Evolutionary conservation across 2,888 invertebrate genomes (phyloP), one percentile per base, ranked within the genome.

Genomic region (Phoenoteleia sp.): DNA sequence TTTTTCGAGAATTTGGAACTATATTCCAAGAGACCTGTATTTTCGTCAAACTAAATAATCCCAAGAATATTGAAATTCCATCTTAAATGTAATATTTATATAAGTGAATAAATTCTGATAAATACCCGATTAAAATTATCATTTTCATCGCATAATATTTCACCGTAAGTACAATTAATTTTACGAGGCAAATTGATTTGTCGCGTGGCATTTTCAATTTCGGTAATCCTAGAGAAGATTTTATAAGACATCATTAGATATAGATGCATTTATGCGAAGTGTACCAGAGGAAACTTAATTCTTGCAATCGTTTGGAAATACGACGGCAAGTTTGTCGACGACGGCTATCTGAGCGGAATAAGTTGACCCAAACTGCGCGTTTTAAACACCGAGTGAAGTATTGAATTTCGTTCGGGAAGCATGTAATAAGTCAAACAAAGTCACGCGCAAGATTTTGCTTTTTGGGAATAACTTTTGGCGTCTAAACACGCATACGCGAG

Each of bases 341-440:
- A 29, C 15, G 19, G 42, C 47, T 66, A 25, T 52, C 42, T 54
- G 62, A 69, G 29, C 15, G 62, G 19, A 77, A 77, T 71, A 72
- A 54, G 71, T 72, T 80, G 64, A 64, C 71, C 80, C 54, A 66
- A 72, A 62, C 36, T 36, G 9, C 19, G 29, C 45, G 62, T 80
- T 80, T 80, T 72, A 72, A 72, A 58, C 33, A 52, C 64, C n/a
- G 45, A 9, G 33, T 42, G 25, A 64, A 39, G 47, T 67, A 66
- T 66, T 58, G 56, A 29, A 47, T 81, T 80, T 81, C 81, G 19
- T 67, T 56, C 21, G 21, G 7, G 39, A 15, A n/a, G 21, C 15
- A 64, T 3, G 58, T 52, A 45, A 39, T 23, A 69, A 71, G 69
- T 69, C 62, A 66, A 79, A 79, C 29, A 79, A 71, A 76, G 47